Evolutionary conservation across 2,888 invertebrate species (phyloP).

Genomic region (Electrophaes corylata): DNA sequence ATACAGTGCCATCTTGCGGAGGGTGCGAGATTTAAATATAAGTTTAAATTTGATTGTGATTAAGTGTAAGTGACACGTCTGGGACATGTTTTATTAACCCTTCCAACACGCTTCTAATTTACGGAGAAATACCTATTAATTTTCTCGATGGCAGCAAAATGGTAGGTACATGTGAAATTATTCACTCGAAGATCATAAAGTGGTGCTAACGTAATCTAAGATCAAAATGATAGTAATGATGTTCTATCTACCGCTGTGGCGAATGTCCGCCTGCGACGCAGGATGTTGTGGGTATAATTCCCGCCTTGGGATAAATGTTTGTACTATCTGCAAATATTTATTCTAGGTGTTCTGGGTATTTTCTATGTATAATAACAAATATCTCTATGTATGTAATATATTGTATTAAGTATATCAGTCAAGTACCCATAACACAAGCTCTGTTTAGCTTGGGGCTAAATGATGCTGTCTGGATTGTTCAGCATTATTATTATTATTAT

Average conservation of each 20-base stretch:
- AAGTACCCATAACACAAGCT: no score
- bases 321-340: no score
- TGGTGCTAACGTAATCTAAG: not conserved
- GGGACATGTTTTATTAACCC: conserved; percentile 27
- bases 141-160: not conserved
- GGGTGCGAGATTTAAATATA: conserved; percentile 30
- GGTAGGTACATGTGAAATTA: not conserved
- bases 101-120: conserved; percentile 7
- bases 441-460: no score
- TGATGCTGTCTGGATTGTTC: no score
- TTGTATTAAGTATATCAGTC: no score
- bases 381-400: no score
- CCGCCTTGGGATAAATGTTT: no score
- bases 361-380: no score
- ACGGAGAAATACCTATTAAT: conserved; percentile 16
- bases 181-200: not conserved
- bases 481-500: not conserved
- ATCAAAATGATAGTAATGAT: not conserved
- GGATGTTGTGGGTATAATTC: no score
- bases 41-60: conserved; percentile 30
- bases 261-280: no score
- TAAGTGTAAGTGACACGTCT: conserved; percentile 29
- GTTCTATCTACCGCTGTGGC: no score
- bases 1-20: conserved; percentile 33
- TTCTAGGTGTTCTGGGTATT: no score